Percentiles rank a stretch among this genome's conserved stretches.
These are phyloP conservation scores for Malurus elegans DNA, from an alignment of 2,113 vertebrate species.

Conservation along the genomic window DNA sequence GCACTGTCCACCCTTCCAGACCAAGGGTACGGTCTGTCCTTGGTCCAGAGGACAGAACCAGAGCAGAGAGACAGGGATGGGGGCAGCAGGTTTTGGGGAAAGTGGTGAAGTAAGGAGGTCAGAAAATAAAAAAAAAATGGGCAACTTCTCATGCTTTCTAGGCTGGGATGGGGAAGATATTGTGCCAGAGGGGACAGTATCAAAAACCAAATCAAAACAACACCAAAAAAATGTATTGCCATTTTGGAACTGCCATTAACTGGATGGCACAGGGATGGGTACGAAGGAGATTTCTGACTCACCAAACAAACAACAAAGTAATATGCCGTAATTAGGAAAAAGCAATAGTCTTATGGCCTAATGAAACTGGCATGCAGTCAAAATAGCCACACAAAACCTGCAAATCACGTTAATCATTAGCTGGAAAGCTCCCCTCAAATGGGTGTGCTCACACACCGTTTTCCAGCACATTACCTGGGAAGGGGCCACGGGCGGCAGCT, in stretches of 20 bases:
- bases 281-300: background rate
- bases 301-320: background rate
- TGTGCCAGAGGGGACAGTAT: background rate
- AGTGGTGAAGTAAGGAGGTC: background rate
- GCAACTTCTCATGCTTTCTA: background rate
- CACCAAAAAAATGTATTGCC: background rate
- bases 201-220: background rate
- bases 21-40: background rate
- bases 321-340: background rate
- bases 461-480: slow-evolving; percentile 75
- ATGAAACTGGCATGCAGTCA: background rate
- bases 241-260: background rate
- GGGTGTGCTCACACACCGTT: background rate
- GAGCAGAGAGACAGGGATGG: background rate
- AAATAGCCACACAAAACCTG: background rate
- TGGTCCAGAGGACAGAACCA: background rate
- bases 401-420: background rate
- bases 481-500: slow-evolving; percentile 64
- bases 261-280: background rate
- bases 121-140: background rate
- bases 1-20: background rate
- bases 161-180: background rate
- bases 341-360: background rate
- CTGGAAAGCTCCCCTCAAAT: background rate
- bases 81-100: fast-evolving